Evolutionary conservation across 2,113 vertebrate genomes (phyloP).

Genomic region (Aptenodytes patagonicus): DNA sequence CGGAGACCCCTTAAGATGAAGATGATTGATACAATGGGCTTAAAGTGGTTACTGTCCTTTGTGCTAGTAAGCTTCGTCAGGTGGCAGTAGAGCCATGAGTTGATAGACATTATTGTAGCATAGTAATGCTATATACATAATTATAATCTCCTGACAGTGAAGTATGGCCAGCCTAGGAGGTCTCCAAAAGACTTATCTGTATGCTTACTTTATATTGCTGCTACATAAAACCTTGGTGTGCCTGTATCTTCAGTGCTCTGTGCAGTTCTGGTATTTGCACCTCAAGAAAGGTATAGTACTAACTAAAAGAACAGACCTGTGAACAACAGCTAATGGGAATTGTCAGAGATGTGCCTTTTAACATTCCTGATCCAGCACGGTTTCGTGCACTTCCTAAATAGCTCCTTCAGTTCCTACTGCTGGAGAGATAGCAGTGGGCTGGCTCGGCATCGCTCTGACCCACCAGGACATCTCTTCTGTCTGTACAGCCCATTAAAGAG

Average conservation of each 20-base stretch:
- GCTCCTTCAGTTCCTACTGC: background rate
- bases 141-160: background rate
- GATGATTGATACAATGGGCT: slow-evolving; percentile 30
- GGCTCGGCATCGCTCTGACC: background rate
- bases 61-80: slow-evolving; percentile 14
- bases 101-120: background rate
- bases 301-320: background rate
- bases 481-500: background rate
- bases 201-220: background rate
- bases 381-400: background rate
- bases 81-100: background rate
- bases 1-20: background rate
- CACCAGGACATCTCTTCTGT: background rate
- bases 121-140: background rate
- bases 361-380: fast-evolving
- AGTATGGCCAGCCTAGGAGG: background rate
- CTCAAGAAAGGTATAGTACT: background rate
- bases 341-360: background rate
- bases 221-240: background rate
- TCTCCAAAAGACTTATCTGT: background rate
- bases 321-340: background rate
- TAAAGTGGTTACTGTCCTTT: slow-evolving; percentile 26
- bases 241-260: background rate
- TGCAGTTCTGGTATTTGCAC: background rate
- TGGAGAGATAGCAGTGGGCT: background rate